Evolutionary conservation across 92 coral and sea anemone species (phyloP), one percentile per base, ranked within the genome.

Genomic region (Epizoanthus stellaris): DNA sequence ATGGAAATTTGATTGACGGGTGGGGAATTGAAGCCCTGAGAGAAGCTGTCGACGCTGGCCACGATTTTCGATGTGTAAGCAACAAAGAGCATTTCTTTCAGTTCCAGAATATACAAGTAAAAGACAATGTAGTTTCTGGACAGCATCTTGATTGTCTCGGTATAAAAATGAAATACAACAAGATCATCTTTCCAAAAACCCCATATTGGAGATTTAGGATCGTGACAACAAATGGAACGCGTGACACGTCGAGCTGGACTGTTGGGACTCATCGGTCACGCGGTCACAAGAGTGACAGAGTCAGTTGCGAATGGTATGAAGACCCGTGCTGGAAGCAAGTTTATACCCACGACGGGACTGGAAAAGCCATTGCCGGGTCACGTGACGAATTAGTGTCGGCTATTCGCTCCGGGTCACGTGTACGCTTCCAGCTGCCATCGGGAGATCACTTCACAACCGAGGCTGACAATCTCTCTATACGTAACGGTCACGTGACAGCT

Each of bases 401-500:
- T 0, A 66, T 85, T 75, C 73, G 63, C 5, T 49, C 53, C 16
- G 89, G 89, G 15, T 80, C 70, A 80, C 89, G 89, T 30, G 89
- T 86, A 13, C 89, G 89, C 15, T 21, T 86, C 23, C 86, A 77
- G 80, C 45, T 80, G 20, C 70, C 77, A 15, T 53, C 75, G 36
- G 76, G 86, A 34, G 57, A 82, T 82, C 58, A 64, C 65, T 86
- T 76, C 65, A 66, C 86, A 17, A 68, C 76, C 80, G 89, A 86
- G 47, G 89, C 89, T 38, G 86, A 86, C 45, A 86, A 80, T 25
- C 76, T 86, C 10, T 65, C 75, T 17, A 80, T 86, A n/a, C 86
- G 86, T 30, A 77, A 80, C 13, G 86, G 86, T 68, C 89, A 86
- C 86, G 89, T 86, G 70, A 77, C 86, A 54, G 89, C 89, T 19